Evolutionary conservation across 2,113 vertebrate species (phyloP).

Genomic region (Myiopsitta monachus): DNA sequence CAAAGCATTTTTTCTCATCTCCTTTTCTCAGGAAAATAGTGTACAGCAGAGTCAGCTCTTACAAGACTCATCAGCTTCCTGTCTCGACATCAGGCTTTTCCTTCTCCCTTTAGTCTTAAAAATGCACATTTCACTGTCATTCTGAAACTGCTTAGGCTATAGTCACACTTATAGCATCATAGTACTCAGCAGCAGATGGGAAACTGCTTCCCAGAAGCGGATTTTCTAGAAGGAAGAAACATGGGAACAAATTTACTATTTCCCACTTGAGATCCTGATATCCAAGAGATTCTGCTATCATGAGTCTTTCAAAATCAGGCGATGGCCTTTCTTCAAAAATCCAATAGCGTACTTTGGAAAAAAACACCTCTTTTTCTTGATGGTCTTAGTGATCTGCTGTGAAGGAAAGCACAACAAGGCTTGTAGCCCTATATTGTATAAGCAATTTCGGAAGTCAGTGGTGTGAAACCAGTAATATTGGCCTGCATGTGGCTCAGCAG

Average conservation of each 20-base stretch:
- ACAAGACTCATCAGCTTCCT: constrained; percentile 38
- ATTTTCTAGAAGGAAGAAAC: background rate
- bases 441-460: background rate
- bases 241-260: background rate
- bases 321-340: background rate
- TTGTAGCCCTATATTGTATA: background rate
- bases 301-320: background rate
- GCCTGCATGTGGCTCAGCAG: background rate
- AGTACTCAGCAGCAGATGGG: background rate
- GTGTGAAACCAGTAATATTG: background rate
- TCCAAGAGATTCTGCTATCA: background rate
- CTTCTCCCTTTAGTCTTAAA: constrained; percentile 64
- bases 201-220: background rate
- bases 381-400: background rate
- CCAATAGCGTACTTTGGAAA: background rate
- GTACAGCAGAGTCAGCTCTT: constrained; percentile 41
- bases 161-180: constrained; percentile 30
- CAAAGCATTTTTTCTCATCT: constrained; percentile 10
- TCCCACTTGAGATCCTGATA: background rate
- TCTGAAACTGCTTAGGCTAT: constrained; percentile 56
- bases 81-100: constrained; percentile 63
- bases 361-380: background rate
- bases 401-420: background rate
- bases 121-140: constrained; percentile 54
- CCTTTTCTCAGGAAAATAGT: background rate